Conservation (phyloP, 2,797 vertebrate species). For the Chloroceryle inda region DNA sequence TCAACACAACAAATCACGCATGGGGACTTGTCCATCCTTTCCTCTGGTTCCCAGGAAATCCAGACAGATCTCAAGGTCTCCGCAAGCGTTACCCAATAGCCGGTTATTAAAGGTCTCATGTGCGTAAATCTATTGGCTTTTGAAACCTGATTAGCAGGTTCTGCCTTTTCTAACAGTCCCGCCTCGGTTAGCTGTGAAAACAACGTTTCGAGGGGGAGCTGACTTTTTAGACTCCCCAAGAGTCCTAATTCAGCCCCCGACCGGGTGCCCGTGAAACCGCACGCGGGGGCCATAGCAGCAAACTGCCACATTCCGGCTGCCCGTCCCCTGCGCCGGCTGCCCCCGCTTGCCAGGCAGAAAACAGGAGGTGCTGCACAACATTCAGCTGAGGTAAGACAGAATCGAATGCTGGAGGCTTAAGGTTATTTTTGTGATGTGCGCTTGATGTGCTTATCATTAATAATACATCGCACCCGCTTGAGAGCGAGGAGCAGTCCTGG, state of each 20-base stretch:
- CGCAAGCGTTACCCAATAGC: neutral
- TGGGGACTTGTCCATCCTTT: neutral
- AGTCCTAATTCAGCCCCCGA: neutral
- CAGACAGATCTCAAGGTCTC: neutral
- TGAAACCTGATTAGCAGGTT: neutral
- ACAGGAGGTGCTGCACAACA: neutral
- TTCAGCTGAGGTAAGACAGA: neutral
- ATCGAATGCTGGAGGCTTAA: neutral
- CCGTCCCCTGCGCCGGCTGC: neutral
- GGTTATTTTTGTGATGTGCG: neutral
- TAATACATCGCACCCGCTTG: neutral
- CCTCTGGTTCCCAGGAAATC: neutral
- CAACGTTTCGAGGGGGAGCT: accelerated
- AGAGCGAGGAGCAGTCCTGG: neutral
- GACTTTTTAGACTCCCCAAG: neutral
- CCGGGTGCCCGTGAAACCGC: neutral
- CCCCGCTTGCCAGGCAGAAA: neutral
- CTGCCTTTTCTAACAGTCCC: neutral
- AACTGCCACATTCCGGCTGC: neutral
- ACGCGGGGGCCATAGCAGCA: neutral
- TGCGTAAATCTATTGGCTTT: neutral
- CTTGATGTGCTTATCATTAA: neutral
- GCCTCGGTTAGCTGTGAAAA: neutral
- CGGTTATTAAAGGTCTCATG: neutral
- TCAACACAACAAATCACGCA: neutral